Evolutionary conservation across 2,113 vertebrate genomes (phyloP).

Genomic region (Melospiza melodia): DNA sequence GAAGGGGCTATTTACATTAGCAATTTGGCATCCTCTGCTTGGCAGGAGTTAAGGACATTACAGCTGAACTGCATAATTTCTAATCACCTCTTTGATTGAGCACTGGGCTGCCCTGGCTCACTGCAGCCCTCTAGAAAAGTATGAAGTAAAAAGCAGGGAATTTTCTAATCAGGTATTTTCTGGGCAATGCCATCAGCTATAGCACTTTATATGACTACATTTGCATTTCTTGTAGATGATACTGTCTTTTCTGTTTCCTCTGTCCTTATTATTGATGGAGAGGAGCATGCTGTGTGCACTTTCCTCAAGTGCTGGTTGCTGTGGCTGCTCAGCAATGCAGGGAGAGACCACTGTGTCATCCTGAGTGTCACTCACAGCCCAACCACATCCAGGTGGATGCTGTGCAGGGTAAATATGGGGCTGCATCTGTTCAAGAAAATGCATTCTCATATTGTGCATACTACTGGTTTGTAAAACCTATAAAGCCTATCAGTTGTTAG

Average conservation of each 20-base stretch:
- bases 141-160: not conserved
- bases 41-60: not conserved
- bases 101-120: not conserved
- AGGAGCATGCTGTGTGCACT: not conserved
- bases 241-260: not conserved
- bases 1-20: not conserved
- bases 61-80: not conserved
- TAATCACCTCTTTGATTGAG: not conserved
- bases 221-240: conserved; percentile 25
- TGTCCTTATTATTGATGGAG: not conserved
- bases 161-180: not conserved
- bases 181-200: not conserved
- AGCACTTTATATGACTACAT: not conserved
- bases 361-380: too few relatives aligned
- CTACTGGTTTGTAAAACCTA: not conserved
- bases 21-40: not conserved
- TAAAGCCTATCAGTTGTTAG: not conserved
- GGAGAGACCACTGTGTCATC: not conserved
- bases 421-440: not conserved
- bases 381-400: rapidly evolving
- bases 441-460: rapidly evolving
- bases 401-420: rapidly evolving
- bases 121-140: not conserved
- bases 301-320: not conserved
- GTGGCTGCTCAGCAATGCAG: not conserved